These are phyloP conservation scores for Lucilia sericata DNA, from an alignment of 1,140 invertebrate genomes.

Conservation along the genomic window DNA sequence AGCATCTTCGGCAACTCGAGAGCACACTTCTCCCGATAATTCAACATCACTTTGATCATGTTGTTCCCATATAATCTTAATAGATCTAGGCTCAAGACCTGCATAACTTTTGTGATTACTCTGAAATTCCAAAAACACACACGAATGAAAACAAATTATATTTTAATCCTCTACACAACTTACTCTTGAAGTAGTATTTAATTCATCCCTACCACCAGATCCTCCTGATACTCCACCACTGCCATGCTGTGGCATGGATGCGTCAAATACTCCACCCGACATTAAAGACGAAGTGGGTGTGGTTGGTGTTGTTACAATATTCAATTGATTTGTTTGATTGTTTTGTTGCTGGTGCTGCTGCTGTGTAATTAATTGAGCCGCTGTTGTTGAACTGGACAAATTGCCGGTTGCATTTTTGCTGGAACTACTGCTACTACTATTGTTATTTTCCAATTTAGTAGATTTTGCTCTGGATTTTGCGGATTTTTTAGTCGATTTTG, in stretches of 20 bases:
- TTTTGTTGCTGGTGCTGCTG: constrained; percentile 31
- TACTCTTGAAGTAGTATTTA: constrained; percentile 13
- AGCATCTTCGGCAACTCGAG: constrained; percentile 63
- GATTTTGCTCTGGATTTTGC: constrained; percentile 62
- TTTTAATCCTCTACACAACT: background rate
- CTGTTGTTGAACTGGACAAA: background rate
- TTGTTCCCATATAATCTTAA: constrained; percentile 67
- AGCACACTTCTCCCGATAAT: constrained; percentile 61
- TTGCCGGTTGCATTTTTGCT: constrained; percentile 47
- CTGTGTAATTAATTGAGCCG: constrained; percentile 5
- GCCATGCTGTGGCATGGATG: background rate
- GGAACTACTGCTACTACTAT: constrained; percentile 29
- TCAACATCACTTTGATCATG: constrained; percentile 65
- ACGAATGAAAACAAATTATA: background rate
- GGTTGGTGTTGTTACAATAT: constrained; percentile 59
- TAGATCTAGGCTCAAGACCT: constrained; percentile 60
- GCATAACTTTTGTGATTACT: constrained; percentile 61
- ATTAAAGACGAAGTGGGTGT: constrained; percentile 51
- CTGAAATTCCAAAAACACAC: constrained; percentile 43
- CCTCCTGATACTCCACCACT: background rate
- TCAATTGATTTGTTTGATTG: constrained; percentile 46
- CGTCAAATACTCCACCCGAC: constrained; percentile 7
- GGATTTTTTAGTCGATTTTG: constrained; percentile 61
- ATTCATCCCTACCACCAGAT: constrained; percentile 19
- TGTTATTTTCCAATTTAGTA: constrained; percentile 53